Evolutionary conservation across 2,797 vertebrate species (phyloP).

Genomic region (Periophthalmus magnuspinnatus): DNA sequence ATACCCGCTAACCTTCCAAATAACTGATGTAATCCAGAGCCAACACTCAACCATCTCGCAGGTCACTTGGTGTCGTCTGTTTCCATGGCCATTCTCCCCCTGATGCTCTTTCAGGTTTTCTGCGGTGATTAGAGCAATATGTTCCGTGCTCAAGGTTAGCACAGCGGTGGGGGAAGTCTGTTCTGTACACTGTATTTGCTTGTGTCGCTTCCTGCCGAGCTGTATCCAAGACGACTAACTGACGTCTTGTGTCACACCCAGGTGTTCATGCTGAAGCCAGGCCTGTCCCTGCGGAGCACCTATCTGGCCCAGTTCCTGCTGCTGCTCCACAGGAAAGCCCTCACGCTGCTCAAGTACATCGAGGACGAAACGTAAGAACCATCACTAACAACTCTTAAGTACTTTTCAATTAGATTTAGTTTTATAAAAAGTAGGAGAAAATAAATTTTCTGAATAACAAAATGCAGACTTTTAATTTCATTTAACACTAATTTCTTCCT

Average conservation of each 20-base stretch:
- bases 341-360: slow-evolving; percentile 96
- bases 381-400: slow-evolving; percentile 20
- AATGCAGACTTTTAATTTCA: too few relatives aligned
- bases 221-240: slow-evolving; percentile 39
- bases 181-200: slow-evolving; percentile 17
- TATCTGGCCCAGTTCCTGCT: slow-evolving; percentile 95
- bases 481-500: too few relatives aligned
- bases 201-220: slow-evolving; percentile 15
- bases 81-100: slow-evolving; percentile 5
- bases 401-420: neutral
- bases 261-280: slow-evolving; percentile 95
- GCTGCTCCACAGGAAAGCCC: slow-evolving; percentile 94
- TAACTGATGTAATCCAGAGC: slow-evolving; percentile 3
- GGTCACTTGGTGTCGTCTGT: slow-evolving; percentile 1
- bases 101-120: slow-evolving; percentile 12
- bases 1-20: slow-evolving; percentile 1
- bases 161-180: neutral
- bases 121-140: slow-evolving; percentile 23
- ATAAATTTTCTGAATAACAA: too few relatives aligned
- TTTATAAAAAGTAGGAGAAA: too few relatives aligned
- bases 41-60: slow-evolving; percentile 7
- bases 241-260: slow-evolving; percentile 70
- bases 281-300: slow-evolving; percentile 88
- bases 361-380: slow-evolving; percentile 95
- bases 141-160: slow-evolving; percentile 49